Conservation (phyloP, 2,797 vertebrate genomes). For the Pantherophis alleghaniensis region DNA sequence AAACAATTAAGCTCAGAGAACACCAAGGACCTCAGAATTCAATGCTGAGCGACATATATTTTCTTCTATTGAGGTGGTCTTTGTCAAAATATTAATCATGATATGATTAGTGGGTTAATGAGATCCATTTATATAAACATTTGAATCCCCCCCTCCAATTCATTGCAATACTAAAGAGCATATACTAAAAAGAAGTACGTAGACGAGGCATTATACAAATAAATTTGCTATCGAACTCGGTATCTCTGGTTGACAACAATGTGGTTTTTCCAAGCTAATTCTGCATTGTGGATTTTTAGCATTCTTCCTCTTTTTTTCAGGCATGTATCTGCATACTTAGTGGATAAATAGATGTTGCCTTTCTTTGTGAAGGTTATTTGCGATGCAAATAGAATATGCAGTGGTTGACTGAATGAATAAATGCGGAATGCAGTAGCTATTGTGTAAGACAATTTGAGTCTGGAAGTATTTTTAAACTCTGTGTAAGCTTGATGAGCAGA, state of each 20-base stretch:
- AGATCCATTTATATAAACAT: background rate
- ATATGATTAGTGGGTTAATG: background rate
- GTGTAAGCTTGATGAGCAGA: background rate
- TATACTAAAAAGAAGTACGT: background rate
- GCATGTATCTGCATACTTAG: conserved; percentile 16
- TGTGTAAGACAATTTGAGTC: conserved; percentile 21
- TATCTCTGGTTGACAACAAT: background rate
- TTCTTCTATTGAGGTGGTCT: background rate
- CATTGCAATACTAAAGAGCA: background rate
- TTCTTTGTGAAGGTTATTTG: conserved; percentile 36
- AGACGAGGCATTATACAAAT: conserved; percentile 9
- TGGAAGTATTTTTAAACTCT: background rate
- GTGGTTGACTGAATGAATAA: conserved; percentile 50
- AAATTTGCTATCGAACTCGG: background rate
- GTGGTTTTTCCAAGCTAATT: conserved; percentile 9
- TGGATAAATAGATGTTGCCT: conserved; percentile 33
- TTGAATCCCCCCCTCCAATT: background rate
- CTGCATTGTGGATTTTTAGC: conserved; percentile 23
- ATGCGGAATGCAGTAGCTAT: conserved; percentile 28
- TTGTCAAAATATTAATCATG: background rate
- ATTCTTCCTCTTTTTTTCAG: conserved; percentile 1
- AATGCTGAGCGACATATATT: too few relatives aligned
- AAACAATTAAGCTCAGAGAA: too few relatives aligned
- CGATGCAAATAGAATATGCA: conserved; percentile 17
- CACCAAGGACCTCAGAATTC: too few relatives aligned